These are phyloP conservation scores for Buphagus erythrorhynchus DNA, from an alignment of 2,797 vertebrate genomes.

Conservation along the genomic window DNA sequence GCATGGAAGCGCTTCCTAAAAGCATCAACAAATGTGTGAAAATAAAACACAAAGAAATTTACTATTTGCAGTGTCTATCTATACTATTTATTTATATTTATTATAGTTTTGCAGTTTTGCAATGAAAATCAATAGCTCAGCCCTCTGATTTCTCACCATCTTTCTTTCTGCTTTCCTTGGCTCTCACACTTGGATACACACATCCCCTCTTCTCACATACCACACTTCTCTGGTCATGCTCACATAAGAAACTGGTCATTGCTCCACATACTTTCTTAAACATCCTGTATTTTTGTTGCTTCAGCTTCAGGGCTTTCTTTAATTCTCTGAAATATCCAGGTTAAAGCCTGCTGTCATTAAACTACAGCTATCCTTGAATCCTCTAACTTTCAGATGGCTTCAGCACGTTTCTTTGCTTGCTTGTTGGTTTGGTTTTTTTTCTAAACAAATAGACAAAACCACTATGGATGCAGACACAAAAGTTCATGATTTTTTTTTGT, in stretches of 20 bases:
- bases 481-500: neutral
- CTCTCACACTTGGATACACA: neutral
- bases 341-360: neutral
- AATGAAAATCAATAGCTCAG: neutral
- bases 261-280: neutral
- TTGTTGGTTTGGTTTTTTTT: fast-evolving
- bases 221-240: fast-evolving
- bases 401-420: neutral
- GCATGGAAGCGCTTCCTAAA: neutral
- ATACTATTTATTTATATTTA: neutral
- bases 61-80: neutral
- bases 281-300: fast-evolving
- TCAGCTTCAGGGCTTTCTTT: neutral
- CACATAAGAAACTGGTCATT: neutral
- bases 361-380: neutral
- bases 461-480: neutral
- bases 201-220: fast-evolving
- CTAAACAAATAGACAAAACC: neutral
- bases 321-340: neutral
- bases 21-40: neutral
- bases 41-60: neutral
- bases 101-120: neutral
- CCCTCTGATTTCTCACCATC: neutral
- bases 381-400: neutral
- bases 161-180: neutral